A percentile compares a stretch with the other conserved stretches of the same genome.
phyloP scores from a whole-genome alignment of 2,113 vertebrate species.

The Columba janthina region DNA sequence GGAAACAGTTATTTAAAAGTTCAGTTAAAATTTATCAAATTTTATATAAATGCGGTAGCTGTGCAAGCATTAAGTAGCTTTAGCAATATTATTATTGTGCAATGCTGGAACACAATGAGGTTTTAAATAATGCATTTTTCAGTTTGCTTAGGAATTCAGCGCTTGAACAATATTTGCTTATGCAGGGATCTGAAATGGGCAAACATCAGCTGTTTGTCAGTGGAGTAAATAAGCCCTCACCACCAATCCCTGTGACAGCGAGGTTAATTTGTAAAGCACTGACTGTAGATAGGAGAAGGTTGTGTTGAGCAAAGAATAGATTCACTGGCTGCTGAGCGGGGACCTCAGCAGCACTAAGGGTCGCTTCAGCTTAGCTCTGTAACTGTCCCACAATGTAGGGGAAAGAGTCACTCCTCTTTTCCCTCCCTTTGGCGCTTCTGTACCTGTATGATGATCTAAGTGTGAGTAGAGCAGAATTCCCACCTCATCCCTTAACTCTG shows the following conservation, averaged over 20 bases:
- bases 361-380: background rate
- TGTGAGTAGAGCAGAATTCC: background rate
- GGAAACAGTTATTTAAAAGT: background rate
- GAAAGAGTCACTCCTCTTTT: background rate
- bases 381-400: background rate
- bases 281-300: background rate
- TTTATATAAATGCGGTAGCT: background rate
- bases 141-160: constrained; percentile 34
- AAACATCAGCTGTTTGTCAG: constrained; percentile 20
- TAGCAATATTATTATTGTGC: background rate
- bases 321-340: background rate
- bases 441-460: background rate
- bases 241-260: background rate
- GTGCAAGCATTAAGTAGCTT: background rate
- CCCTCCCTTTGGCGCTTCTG: background rate
- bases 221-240: background rate
- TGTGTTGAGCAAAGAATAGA: background rate
- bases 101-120: background rate
- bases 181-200: constrained; percentile 16
- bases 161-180: constrained; percentile 34
- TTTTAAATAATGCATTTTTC: constrained; percentile 50
- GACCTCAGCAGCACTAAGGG: background rate
- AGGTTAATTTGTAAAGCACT: constrained; percentile 38
- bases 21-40: constrained; percentile 10
- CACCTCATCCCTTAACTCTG: background rate